Conservation (phyloP, 1,140 invertebrate genomes). For the Drosophila repleta region DNA sequence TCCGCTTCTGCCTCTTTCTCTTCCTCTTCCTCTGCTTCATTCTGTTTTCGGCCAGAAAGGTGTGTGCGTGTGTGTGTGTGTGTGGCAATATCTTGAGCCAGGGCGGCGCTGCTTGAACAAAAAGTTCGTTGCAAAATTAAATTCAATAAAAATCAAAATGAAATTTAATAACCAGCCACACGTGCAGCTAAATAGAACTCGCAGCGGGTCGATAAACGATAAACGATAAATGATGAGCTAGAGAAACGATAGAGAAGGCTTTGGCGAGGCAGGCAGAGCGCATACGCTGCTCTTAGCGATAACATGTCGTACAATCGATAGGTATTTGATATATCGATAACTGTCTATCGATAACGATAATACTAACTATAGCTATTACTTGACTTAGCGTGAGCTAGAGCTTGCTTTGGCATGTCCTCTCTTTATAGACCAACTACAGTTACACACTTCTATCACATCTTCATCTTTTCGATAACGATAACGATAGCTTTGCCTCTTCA, state of each 20-base stretch:
- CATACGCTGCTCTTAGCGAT: neutral
- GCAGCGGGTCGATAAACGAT: conserved; percentile 13
- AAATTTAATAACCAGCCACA: conserved; percentile 31
- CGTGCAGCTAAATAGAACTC: neutral
- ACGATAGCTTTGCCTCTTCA: neutral
- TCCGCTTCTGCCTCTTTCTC: too few species aligned
- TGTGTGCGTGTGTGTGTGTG: neutral
- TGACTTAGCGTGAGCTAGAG: too few species aligned
- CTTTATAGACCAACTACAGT: too few species aligned
- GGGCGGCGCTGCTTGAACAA: conserved; percentile 1
- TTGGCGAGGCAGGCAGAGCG: neutral
- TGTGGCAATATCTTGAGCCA: neutral
- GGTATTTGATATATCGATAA: too few species aligned
- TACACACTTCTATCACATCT: neutral
- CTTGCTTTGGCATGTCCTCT: too few species aligned
- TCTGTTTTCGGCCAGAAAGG: conserved; percentile 9
- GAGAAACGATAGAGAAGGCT: neutral
- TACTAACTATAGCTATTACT: neutral
- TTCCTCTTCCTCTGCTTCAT: neutral
- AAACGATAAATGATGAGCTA: neutral
- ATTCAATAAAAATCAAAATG: conserved; percentile 44
- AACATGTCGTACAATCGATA: too few species aligned
- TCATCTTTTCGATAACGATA: neutral
- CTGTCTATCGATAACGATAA: conserved; percentile 9
- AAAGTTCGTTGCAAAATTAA: conserved; percentile 28